Evolutionary conservation across 2,797 vertebrate species (phyloP).

Genomic region (Schizopygopsis malacanthus): DNA sequence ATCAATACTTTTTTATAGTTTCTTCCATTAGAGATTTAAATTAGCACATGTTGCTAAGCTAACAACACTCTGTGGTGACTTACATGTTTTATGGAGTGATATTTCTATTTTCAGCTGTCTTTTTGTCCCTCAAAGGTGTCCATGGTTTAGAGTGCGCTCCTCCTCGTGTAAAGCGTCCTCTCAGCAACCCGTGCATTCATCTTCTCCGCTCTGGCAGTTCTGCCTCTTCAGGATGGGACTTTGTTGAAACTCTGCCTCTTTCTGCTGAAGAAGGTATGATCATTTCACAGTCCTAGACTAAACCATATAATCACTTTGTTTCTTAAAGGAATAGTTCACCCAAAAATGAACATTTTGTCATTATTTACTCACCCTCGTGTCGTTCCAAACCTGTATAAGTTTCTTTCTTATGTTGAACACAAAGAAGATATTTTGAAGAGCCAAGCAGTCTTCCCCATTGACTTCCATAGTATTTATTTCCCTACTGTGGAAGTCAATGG

Average conservation of each 20-base stretch:
- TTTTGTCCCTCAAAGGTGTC: slow-evolving; percentile 69
- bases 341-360: background rate
- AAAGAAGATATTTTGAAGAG: background rate
- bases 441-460: background rate
- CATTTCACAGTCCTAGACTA: slow-evolving; percentile 40
- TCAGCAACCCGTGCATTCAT: slow-evolving; percentile 77
- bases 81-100: background rate
- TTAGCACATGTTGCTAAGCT: background rate
- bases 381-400: background rate
- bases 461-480: background rate
- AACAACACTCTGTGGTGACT: background rate
- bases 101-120: background rate
- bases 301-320: background rate
- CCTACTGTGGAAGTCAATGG: background rate
- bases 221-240: slow-evolving; percentile 79
- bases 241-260: slow-evolving; percentile 77
- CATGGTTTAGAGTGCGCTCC: slow-evolving; percentile 71
- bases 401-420: background rate
- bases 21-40: background rate
- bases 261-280: slow-evolving; percentile 74
- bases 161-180: slow-evolving; percentile 73
- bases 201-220: slow-evolving; percentile 75
- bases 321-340: background rate
- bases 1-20: background rate
- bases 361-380: background rate